Conservation (phyloP, 2,113 vertebrate species). For the Dunckerocampus dactyliophorus region DNA sequence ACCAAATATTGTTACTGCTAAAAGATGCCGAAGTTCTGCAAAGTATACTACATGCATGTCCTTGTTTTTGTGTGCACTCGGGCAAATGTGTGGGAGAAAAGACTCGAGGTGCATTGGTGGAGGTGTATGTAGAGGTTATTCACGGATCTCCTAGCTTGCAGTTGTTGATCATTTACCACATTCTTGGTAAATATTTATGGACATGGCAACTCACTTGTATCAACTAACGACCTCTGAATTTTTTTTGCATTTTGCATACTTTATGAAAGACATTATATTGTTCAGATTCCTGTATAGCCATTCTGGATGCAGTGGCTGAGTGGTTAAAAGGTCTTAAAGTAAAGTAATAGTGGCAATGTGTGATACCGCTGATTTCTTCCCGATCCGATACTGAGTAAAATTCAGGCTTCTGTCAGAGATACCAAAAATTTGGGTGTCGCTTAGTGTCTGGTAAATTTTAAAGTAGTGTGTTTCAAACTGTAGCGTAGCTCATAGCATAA, state of each 20-base stretch:
- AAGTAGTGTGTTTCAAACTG: no score
- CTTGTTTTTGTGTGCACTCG: background rate
- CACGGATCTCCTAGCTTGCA: background rate
- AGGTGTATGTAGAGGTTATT: constrained; percentile 24
- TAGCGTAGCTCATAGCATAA: no score
- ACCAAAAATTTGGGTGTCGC: no score
- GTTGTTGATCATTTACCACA: constrained; percentile 4
- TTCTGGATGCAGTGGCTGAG: no score
- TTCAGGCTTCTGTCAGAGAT: no score
- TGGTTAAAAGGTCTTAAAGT: no score
- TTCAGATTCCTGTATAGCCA: background rate
- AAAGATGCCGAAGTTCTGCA: background rate
- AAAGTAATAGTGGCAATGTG: no score
- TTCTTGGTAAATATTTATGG: constrained; percentile 3
- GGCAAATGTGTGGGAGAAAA: constrained; percentile 20
- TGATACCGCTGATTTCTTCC: no score
- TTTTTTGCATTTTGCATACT: background rate
- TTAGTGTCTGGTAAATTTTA: no score
- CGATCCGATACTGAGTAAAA: no score
- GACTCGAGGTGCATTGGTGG: constrained; percentile 5
- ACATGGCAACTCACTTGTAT: background rate
- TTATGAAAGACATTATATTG: background rate
- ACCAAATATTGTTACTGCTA: background rate
- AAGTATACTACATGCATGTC: background rate
- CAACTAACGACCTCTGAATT: background rate